Base-by-base conservation (phyloP, 1,140 invertebrate genomes). In the Euwallacea fornicatus region DNA sequence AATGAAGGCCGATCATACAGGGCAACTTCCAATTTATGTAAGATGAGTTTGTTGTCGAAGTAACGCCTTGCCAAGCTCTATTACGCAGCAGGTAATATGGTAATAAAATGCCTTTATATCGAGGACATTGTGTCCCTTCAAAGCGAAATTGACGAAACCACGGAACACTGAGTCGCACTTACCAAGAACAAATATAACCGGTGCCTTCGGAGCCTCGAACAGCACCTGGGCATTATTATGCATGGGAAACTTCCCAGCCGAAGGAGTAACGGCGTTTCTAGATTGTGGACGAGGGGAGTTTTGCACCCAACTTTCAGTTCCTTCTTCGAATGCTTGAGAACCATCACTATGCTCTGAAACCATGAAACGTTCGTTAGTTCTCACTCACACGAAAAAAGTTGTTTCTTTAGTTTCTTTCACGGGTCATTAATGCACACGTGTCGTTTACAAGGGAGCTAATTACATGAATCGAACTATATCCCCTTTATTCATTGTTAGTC, bases 161-260 rank as follows among this genome's bases (percentile, higher is more conserved):
- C 6, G 21, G 4, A 33, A 33, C 4, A 33, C 21, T 2, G 7
- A 41, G 42, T 61, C 33, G 10, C 11, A 81, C 84, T 84, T 82
- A 91, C 91, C 92, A 76, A 95, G 87, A 71, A 95, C 88, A 82
- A 95, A 95, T 85, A 95, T 92, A 77, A 94, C 92, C 56, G 93
- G 92, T 75, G 93, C 91, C 78, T 87, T 90, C 16, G 92, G 92
- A 63, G 89, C 84, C 82, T 93, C 90, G 80, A 93, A 93, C 83
- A 92, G 91, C 81, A 94, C 88, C 71, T 89, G 87, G 73, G 89
- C 89, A 66, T 86, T 85, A 81, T 92, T 93, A 79, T 90, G 90
- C 85, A 90, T 89, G 47, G 88, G 88, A 76, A 91, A 88, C 69
- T 84, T 84, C 44, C 86, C 88, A 53, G 85, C 84, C 0, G 88